Base-by-base conservation (phyloP, 92 coral and sea anemone genomes). In the Actinernus sp. region DNA sequence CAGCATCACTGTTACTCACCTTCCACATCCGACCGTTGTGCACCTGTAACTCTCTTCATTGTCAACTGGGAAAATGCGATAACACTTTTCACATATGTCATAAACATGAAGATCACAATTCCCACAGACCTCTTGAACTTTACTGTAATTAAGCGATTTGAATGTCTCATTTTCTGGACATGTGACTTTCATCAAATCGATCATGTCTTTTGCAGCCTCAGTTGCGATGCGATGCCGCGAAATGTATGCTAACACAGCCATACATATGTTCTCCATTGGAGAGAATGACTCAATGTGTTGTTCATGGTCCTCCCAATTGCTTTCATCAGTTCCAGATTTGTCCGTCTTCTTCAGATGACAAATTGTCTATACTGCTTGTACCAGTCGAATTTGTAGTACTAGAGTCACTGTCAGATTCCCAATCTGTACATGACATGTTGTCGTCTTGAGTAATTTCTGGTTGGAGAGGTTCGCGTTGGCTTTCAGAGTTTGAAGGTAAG, bases 191-290 rank as follows among this genome's bases (percentile, higher is more conserved):
- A 74, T 9, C 48, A 82, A 21, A 5, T 60, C 70, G 0, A 82
- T 67, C 30, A 73, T 38, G 38, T 82, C 89, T 48, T 65, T 59
- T 5, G 78, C 73, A 49, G 78, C 89, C 37, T 82, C 83, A 13
- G 17, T 54, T 27, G 82, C 74, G 25, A 74, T 28, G 12, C 78
- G 49, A 50, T 82, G 77, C 47, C 88, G 64, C 1, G 87, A 30
- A 34, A 81, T 48, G n/a, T 17, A 81, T 16, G 88, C 23, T 23
- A 81, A 29, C 16, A 81, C 16, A 16, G 88, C 65, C 88, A 63
- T 81, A 19, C 77, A 72, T 0, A 59, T 70, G 32, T 20, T 65
- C 12, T 81, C 76, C 25, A 36, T n/a, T n/a, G n/a, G n/a, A n/a
- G n/a, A n/a, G n/a, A n/a, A n/a, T n/a, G n/a, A n/a, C n/a, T n/a